A percentile compares a stretch with the other conserved stretches of the same genome.
These are phyloP conservation scores for Hydroisotoma schaefferi DNA, from an alignment of 2,888 invertebrate genomes.

Conservation along the genomic window DNA sequence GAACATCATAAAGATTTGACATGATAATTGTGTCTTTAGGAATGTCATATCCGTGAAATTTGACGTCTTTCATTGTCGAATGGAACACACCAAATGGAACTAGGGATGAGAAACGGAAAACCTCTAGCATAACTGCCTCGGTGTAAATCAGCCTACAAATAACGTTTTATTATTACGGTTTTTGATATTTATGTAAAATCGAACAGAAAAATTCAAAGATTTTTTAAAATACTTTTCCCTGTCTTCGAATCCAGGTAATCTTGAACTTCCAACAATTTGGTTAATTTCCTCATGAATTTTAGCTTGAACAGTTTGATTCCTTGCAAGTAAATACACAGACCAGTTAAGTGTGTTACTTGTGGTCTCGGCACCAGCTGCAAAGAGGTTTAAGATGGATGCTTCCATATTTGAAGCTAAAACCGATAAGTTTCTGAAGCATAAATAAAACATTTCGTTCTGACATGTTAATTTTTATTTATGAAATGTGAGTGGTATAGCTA, in stretches of 20 bases:
- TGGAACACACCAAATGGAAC: conserved; percentile 34
- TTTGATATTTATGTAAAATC: background rate
- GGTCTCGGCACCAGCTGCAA: conserved; percentile 39
- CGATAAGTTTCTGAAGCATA: background rate
- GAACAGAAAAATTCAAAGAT: background rate
- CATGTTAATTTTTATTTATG: too few species aligned
- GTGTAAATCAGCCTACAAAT: conserved; percentile 19
- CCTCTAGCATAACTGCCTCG: conserved; percentile 34
- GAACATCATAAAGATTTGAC: conserved; percentile 33
- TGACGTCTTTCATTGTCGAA: conserved; percentile 25
- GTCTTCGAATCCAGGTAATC: conserved; percentile 28
- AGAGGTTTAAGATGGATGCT: conserved; percentile 27
- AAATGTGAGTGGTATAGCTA: background rate
- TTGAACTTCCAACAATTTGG: conserved; percentile 22
- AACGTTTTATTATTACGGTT: background rate
- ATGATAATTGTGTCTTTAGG: conserved; percentile 35
- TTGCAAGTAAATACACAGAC: conserved; percentile 22
- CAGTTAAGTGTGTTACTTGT: conserved; percentile 34
- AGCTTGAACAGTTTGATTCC: conserved; percentile 21
- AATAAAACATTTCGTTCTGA: too few species aligned
- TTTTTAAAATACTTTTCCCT: conserved; percentile 20
- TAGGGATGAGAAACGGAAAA: conserved; percentile 27
- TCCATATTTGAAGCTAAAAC: conserved; percentile 31
- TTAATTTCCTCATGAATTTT: conserved; percentile 31
- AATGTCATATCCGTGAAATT: conserved; percentile 30